Conservation (phyloP, 1,140 invertebrate species). For the Drusus annulatus region DNA sequence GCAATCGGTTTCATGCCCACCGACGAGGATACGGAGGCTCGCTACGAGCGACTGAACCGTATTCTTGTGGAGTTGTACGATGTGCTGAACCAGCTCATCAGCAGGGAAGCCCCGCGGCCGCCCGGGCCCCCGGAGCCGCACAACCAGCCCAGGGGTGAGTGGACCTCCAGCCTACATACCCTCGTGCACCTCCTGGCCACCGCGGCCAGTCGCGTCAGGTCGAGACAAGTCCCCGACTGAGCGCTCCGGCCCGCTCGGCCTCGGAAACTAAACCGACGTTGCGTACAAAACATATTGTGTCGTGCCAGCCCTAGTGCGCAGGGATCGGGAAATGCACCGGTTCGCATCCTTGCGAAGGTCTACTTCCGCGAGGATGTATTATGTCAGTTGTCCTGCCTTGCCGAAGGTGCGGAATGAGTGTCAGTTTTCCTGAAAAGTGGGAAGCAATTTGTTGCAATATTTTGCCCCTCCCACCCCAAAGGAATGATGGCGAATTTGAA, state of each 20-base stretch:
- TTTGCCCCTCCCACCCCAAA: too few relatives aligned
- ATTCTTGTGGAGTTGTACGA: slow-evolving; percentile 70
- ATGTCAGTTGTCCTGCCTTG: too few relatives aligned
- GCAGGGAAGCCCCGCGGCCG: slow-evolving; percentile 61
- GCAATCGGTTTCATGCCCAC: slow-evolving; percentile 71
- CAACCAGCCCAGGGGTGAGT: slow-evolving; percentile 22
- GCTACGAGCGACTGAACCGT: slow-evolving; percentile 70
- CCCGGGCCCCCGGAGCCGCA: not conserved
- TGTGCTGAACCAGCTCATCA: slow-evolving; percentile 69
- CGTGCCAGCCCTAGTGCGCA: too few relatives aligned
- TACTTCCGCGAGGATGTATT: too few relatives aligned
- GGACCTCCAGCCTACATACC: not conserved
- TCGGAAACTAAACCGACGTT: not conserved
- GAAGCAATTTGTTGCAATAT: too few relatives aligned
- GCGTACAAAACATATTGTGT: too few relatives aligned
- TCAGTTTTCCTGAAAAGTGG: too few relatives aligned
- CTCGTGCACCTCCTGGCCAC: not conserved
- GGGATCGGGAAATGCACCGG: too few relatives aligned
- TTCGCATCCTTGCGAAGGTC: too few relatives aligned
- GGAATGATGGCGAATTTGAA: too few relatives aligned
- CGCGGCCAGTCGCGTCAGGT: not conserved
- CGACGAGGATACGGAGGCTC: slow-evolving; percentile 69
- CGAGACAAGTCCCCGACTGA: not conserved
- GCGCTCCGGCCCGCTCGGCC: not conserved
- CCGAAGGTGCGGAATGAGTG: too few relatives aligned